These are phyloP conservation scores for Melolontha melolontha DNA, from an alignment of 2,888 invertebrate genomes.

Conservation along the genomic window DNA sequence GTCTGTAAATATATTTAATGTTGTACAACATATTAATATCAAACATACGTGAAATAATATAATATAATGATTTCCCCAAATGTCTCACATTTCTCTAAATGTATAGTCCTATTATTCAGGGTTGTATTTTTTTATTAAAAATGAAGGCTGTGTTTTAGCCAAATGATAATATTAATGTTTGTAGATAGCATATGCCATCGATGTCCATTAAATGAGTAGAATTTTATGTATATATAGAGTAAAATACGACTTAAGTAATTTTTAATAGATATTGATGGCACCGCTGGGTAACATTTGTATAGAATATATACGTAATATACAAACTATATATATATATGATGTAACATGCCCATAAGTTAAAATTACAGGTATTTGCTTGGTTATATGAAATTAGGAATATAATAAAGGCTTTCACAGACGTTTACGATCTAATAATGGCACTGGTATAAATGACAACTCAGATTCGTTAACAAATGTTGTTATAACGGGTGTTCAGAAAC, in stretches of 20 bases:
- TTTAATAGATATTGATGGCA: constrained; percentile 30
- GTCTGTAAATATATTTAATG: neutral
- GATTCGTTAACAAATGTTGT: too few relatives aligned
- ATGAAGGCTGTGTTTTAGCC: constrained; percentile 58
- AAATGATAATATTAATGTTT: constrained; percentile 49
- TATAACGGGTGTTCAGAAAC: too few relatives aligned
- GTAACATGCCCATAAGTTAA: constrained; percentile 17
- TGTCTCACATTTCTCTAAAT: constrained; percentile 8
- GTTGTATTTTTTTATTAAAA: constrained; percentile 39
- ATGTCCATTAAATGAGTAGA: constrained; percentile 17
- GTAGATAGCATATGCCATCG: constrained; percentile 20
- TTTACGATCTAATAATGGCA: neutral
- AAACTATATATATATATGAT: constrained; percentile 6
- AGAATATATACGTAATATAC: constrained; percentile 18
- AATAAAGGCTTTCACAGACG: constrained; percentile 5
- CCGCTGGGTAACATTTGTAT: constrained; percentile 1
- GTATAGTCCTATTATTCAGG: constrained; percentile 13
- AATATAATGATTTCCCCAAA: neutral
- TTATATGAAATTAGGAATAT: neutral
- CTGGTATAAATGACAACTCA: neutral
- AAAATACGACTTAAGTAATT: constrained; percentile 10
- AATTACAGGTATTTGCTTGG: neutral
- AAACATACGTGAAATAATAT: neutral
- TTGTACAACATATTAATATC: neutral
- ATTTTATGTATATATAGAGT: constrained; percentile 5